Evolutionary conservation across 2,888 invertebrate species (phyloP), one percentile per base, ranked within the genome.

Genomic region (Lasioglossum malachurum): DNA sequence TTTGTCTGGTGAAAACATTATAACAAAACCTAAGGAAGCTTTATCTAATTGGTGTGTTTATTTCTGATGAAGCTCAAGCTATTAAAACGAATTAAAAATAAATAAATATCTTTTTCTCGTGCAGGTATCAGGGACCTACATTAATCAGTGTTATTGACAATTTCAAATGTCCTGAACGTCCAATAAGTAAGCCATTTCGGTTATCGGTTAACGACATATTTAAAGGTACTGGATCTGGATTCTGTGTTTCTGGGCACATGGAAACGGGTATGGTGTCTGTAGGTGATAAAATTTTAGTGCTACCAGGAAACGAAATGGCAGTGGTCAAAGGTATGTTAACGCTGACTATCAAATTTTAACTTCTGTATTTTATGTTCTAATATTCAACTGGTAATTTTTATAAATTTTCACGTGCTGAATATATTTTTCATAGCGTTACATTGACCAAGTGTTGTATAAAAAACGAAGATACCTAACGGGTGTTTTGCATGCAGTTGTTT

Each of bases 141-240:
- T 96, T 99, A 35, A 95, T 99, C 46, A 97, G 98, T 92, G 98
- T 98, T 19, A 98, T 99, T 90, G 98, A 99, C 94, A 97, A 97
- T 91, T 98, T 99, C 91, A 97, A 97, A 95, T 97, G 98, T 69
- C 99, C 99, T 0, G 97, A 98, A 91, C 97, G 99, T 80, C 97
- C 98, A 16, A 97, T 99, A 8, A 96, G 97, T 27, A 98, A 98
- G 94, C 98, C 99, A 1, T 97, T 99, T 83, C 96, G 99, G 38
- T 96, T 99, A 95, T 98, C 98, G n/a, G 97, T 99, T 0, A 98
- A 98, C 94, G 99, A 99, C 96, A 97, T 99, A 87, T 99, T 97
- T 95, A 99, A 99, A 96, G 98, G 98, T 4, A 97, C 97, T 23
- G 98, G 98, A 0, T 97, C 98, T n/a, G 98, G 98, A 0, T 97